These are phyloP conservation scores for Numida meleagris DNA, from an alignment of 2,113 vertebrate species.

Conservation along the genomic window DNA sequence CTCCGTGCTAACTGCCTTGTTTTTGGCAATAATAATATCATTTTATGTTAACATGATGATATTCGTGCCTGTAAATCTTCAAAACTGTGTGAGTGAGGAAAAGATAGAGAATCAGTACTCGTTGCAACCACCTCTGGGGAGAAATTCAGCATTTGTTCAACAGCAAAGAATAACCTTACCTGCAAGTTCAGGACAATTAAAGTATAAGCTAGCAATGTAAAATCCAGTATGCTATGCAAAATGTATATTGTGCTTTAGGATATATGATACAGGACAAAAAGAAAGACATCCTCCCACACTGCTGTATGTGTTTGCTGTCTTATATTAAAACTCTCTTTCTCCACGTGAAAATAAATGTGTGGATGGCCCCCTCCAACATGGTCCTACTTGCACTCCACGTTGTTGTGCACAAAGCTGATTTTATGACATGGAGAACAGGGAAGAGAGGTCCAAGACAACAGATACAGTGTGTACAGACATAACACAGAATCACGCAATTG, in stretches of 20 bases:
- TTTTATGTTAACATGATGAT: constrained; percentile 51
- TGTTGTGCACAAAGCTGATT: neutral
- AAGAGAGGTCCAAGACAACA: neutral
- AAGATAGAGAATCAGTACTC: constrained; percentile 26
- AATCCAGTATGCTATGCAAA: neutral
- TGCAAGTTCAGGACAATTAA: constrained; percentile 54
- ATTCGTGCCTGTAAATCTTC: constrained; percentile 60
- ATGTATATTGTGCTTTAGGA: neutral
- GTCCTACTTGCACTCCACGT: neutral
- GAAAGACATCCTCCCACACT: neutral
- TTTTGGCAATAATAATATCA: constrained; percentile 47
- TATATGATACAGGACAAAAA: neutral
- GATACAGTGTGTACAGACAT: neutral
- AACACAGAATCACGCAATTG: neutral
- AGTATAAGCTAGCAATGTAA: constrained; percentile 12
- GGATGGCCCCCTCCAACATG: neutral
- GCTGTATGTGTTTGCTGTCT: neutral
- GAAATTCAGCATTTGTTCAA: constrained; percentile 56
- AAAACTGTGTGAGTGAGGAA: constrained; percentile 35
- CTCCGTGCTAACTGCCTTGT: constrained; percentile 35
- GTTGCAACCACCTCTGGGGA: constrained; percentile 45
- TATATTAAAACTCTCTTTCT: neutral
- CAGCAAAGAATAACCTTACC: constrained; percentile 57
- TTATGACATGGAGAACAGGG: neutral
- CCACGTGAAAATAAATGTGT: neutral